phyloP scores from a whole-genome alignment of 37 sponge, comb jelly and placozoan species.

The Tethya wilhelma region DNA sequence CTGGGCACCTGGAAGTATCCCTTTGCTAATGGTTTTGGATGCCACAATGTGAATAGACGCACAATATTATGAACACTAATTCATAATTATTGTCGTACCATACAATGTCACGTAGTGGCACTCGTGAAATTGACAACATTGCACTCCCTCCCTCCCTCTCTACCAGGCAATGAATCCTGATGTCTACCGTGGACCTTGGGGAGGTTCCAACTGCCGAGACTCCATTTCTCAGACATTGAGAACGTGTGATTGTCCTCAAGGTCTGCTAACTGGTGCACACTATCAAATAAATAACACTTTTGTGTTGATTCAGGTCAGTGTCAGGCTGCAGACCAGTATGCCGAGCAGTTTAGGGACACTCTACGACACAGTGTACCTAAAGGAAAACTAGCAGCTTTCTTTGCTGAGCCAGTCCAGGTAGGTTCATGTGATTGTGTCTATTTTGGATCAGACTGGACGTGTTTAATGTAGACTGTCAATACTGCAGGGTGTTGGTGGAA shows the following conservation, averaged over 20 bases:
- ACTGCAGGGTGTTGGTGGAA: slow-evolving; percentile 85
- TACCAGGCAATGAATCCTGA: slow-evolving; percentile 88
- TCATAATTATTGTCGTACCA: not conserved
- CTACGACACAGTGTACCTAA: slow-evolving; percentile 76
- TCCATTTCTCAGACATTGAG: slow-evolving; percentile 69
- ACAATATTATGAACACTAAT: not conserved
- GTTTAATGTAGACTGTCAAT: not conserved
- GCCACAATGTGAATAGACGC: slow-evolving; percentile 64
- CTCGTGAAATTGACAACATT: not conserved
- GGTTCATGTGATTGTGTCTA: not conserved
- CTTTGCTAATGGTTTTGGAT: slow-evolving; percentile 46
- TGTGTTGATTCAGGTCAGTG: slow-evolving; percentile 53
- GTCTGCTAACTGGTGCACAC: slow-evolving; percentile 9
- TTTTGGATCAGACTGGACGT: not conserved
- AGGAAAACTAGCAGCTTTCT: slow-evolving; percentile 85
- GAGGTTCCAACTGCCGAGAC: slow-evolving; percentile 90
- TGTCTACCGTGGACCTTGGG: slow-evolving; percentile 94
- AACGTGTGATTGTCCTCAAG: slow-evolving; percentile 70
- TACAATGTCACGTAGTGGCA: not conserved
- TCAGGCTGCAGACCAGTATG: slow-evolving; percentile 76
- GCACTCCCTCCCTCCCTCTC: no score
- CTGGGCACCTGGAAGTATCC: slow-evolving; percentile 74
- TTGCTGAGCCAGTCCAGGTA: slow-evolving; percentile 92
- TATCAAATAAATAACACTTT: not conserved
- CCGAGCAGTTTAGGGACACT: slow-evolving; percentile 79